Conservation (phyloP, 2,888 invertebrate genomes). For the Ptilodon capucinus region DNA sequence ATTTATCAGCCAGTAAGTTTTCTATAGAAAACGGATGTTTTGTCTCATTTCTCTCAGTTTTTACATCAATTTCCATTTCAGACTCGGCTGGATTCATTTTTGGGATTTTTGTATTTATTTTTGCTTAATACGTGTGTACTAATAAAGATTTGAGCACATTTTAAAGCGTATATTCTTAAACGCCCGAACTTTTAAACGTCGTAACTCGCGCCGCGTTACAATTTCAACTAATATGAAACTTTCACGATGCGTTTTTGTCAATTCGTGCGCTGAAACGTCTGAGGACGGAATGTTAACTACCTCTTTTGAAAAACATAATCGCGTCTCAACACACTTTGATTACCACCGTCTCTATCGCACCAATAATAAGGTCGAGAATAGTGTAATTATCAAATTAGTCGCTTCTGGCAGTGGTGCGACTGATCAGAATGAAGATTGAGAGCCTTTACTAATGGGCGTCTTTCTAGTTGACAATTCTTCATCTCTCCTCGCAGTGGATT, state of each 20-base stretch:
- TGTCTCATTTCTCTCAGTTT: conserved; percentile 53
- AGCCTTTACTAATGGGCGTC: conserved; percentile 77
- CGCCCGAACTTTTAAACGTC: conserved; percentile 21
- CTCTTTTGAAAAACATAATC: conserved; percentile 68
- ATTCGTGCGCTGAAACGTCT: conserved; percentile 70
- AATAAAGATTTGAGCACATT: conserved; percentile 26
- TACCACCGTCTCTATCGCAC: conserved; percentile 26
- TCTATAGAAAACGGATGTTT: conserved; percentile 74
- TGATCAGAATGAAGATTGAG: conserved; percentile 75
- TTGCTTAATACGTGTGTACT: conserved; percentile 34
- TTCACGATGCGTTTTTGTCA: conserved; percentile 78
- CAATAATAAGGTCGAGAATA: conserved; percentile 38
- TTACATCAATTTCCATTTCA: conserved; percentile 48
- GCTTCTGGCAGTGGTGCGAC: conserved; percentile 47
- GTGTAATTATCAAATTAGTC: conserved; percentile 38
- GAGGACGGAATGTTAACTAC: conserved; percentile 69
- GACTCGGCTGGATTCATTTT: conserved; percentile 29
- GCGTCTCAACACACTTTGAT: conserved; percentile 22
- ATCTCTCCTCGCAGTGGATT: conserved; percentile 18
- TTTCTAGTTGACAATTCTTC: conserved; percentile 73
- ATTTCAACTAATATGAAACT: conserved; percentile 71
- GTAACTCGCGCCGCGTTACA: conserved; percentile 36
- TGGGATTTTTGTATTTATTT: conserved; percentile 7
- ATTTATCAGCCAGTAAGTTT: conserved; percentile 66
- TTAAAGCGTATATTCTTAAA: conserved; percentile 32